Evolutionary conservation across 2,888 invertebrate species (phyloP), one percentile per base, ranked within the genome.

Genomic region (Neoascia interrupta): DNA sequence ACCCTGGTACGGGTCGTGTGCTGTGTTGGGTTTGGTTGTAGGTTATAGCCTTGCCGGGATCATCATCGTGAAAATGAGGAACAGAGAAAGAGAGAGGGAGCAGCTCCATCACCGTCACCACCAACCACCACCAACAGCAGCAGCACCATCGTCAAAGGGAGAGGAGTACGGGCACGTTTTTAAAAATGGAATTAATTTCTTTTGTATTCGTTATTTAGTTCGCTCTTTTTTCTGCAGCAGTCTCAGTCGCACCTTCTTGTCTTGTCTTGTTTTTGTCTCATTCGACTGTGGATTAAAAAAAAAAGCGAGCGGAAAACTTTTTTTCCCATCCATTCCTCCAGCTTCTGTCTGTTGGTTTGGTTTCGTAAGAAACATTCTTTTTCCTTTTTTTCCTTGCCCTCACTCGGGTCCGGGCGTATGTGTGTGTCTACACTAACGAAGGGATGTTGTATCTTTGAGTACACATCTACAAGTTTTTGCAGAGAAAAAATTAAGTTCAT

Each of bases 131-230:
- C 26, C 26, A 26, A 64, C 82, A 85, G 8, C 26, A 26, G 26
- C 26, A 26, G 26, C 26, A 8, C 5, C 26, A 84, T 84, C 83
- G 84, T 83, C 63, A 56, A 47, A 81, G 82, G 73, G 39, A 66
- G 69, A 73, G 73, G 54, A 73, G 81, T 66, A 75, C n/a, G n/a
- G 80, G 81, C 79, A 81, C 81, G 39, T 81, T 70, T 81, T 82
- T 82, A 84, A 85, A 82, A 86, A 86, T 86, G 87, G 87, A 87
- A 87, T 87, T 87, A 87, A 86, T 87, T 86, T 87, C 87, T 86
- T 86, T 87, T 86, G 87, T 86, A 84, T 84, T 85, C 82, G 83
- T 84, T 83, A 81, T 82, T 82, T 83, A 82, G 82, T 83, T 82
- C 81, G 81, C 81, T 81, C 81, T 73, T 45, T n/a, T n/a, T n/a